Percentiles rank a stretch among this genome's conserved stretches.
Conservation (phyloP, 2,888 invertebrate species). For the Ganaspis brasiliensis region DNA sequence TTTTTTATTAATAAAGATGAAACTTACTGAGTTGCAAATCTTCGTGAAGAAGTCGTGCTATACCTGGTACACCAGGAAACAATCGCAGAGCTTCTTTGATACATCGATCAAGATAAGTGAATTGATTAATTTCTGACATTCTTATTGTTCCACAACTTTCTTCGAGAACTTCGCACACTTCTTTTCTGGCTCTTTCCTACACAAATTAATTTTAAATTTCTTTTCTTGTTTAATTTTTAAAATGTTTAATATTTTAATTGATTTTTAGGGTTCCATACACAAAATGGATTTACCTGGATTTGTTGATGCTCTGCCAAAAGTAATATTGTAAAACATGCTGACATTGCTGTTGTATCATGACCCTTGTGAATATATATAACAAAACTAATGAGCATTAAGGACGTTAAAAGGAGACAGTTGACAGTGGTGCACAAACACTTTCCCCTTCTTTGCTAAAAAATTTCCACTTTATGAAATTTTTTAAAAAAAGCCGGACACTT, state of each 20-base stretch:
- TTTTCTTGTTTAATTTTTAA: too few species aligned
- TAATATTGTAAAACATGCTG: slow-evolving; percentile 81
- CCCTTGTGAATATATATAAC: slow-evolving; percentile 77
- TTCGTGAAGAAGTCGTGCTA: slow-evolving; percentile 81
- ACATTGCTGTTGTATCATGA: slow-evolving; percentile 84
- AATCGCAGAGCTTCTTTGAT: slow-evolving; percentile 76
- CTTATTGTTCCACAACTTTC: slow-evolving; percentile 81
- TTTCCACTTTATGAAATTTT: too few species aligned
- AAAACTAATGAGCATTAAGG: neutral
- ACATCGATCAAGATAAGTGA: slow-evolving; percentile 75
- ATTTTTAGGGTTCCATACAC: too few species aligned
- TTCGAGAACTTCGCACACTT: slow-evolving; percentile 78
- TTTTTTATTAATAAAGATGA: neutral
- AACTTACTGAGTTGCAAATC: slow-evolving; percentile 78
- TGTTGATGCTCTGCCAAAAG: slow-evolving; percentile 81
- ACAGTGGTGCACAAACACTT: too few species aligned
- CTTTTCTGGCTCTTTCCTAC: slow-evolving; percentile 62
- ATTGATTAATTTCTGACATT: slow-evolving; percentile 82
- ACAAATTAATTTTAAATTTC: neutral
- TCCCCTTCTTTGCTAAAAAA: too few species aligned
- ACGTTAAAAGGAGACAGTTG: neutral
- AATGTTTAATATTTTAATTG: neutral
- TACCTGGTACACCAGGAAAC: slow-evolving; percentile 74
- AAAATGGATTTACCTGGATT: slow-evolving; percentile 67
- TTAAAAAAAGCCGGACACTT: too few species aligned